Base-by-base conservation (phyloP, 2,113 vertebrate genomes). In the Saccopteryx bilineata region DNA sequence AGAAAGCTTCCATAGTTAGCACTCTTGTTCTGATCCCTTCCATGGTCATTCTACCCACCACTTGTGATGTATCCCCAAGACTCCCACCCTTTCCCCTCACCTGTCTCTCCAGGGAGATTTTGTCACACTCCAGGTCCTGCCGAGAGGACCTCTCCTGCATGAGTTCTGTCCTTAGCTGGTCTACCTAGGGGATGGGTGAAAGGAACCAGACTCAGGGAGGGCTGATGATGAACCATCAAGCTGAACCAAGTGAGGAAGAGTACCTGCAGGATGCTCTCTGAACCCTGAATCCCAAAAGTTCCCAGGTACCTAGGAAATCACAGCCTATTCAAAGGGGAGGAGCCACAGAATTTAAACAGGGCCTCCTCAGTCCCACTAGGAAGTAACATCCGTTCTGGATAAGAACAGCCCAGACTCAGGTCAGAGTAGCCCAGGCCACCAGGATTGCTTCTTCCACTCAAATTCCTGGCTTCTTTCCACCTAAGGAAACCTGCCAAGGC, bases 91-190 rank as follows among this genome's bases (percentile, higher is more conserved):
- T 69, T 11, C 1, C 66, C 50, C 71, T 14, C 90, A 99, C 99
- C 97, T 99, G 99, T 98, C 99, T 98, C 98, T 99, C 99, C 98
- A 99, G 97, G 0, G 99, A 98, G 78, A 99, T 99, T 96, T 99
- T 99, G 97, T 99, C 99, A 23, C 99, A 99, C 97, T 99, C 99
- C 97, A 99, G 98, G 96, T 99, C 99, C 98, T 99, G 99, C 68
- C 99, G 99, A 74, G 98, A 98, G 18, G 99, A 99, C 19, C 99
- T 98, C 68, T 99, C 99, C 98, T 99, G 99, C 98, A 99, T 98
- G 84, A 99, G 98, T 91, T 99, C 99, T 0, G 99, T 98, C 74
- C 99, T 98, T 52, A 99, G 97, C 98, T 99, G 99, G 94, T 99
- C 99, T 1, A 99, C 98, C 99, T 99, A 95, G 87, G 60, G 76